Evolutionary conservation across 2,113 vertebrate genomes (phyloP).

Genomic region (Phrynosoma blainvillii): DNA sequence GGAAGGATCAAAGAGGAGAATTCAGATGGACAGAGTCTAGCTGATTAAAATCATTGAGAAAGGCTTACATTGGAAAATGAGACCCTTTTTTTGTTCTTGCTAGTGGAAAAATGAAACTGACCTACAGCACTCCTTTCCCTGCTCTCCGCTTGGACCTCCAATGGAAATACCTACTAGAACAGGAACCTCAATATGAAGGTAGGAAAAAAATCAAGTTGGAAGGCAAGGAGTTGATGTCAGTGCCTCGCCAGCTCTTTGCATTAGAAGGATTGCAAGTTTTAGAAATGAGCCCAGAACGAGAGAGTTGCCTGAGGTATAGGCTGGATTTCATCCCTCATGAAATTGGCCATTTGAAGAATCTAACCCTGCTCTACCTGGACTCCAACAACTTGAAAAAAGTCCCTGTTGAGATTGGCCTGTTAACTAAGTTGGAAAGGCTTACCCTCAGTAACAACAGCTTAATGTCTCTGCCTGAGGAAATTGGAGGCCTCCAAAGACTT

Average conservation of each 20-base stretch:
- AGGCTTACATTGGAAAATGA: accelerated
- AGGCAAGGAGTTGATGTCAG: conserved; percentile 50
- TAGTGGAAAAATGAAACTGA: conserved; percentile 25
- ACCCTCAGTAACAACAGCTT: conserved; percentile 70
- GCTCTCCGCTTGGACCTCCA: not conserved
- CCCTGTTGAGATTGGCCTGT: conserved; percentile 56
- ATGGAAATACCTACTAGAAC: conserved; percentile 60
- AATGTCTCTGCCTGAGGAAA: conserved; percentile 46
- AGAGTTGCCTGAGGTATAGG: conserved; percentile 61
- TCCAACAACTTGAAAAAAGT: conserved; percentile 68
- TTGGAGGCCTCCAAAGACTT: conserved; percentile 60
- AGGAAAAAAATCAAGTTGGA: conserved; percentile 65
- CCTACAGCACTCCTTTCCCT: not conserved
- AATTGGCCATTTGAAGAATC: conserved; percentile 51
- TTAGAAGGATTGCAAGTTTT: conserved; percentile 64
- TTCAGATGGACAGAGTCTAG: not conserved
- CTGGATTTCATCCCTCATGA: conserved; percentile 60
- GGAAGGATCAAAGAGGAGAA: not conserved
- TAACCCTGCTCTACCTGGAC: conserved; percentile 61
- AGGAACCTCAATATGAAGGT: not conserved
- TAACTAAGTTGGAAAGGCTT: conserved; percentile 60
- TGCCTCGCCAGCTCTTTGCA: conserved; percentile 51
- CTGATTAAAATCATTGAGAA: not conserved
- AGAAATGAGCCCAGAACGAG: conserved; percentile 68
- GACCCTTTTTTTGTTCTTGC: accelerated